phyloP scores from a whole-genome alignment of 2,113 vertebrate species.

The Catharus minimus region DNA sequence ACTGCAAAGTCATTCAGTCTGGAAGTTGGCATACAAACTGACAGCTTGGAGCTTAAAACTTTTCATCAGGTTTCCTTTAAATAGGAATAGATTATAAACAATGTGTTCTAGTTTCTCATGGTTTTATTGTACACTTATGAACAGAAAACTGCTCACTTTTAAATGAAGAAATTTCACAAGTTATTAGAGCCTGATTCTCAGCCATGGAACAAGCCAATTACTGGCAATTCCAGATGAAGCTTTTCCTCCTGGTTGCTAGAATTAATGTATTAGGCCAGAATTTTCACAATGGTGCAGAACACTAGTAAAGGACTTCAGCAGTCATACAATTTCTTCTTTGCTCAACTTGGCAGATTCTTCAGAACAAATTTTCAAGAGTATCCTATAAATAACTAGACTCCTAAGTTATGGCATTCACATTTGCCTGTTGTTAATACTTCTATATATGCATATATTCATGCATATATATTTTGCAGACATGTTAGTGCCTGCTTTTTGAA shows the following conservation, averaged over 20 bases:
- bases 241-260: not conserved
- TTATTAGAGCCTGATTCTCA: slow-evolving; percentile 20
- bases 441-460: not conserved
- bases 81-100: slow-evolving; percentile 4
- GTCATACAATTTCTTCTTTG: not conserved
- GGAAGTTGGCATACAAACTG: slow-evolving; percentile 33
- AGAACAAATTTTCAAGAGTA: not conserved
- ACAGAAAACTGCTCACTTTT: not conserved
- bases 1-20: slow-evolving; percentile 40
- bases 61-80: slow-evolving; percentile 38
- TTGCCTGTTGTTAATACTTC: not conserved
- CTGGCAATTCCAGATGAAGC: not conserved
- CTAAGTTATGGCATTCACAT: not conserved
- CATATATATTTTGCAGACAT: not conserved
- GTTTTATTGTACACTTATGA: not conserved
- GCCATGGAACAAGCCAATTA: not conserved
- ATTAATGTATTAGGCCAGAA: not conserved
- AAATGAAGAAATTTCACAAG: slow-evolving; percentile 22
- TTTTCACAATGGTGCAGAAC: not conserved
- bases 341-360: not conserved
- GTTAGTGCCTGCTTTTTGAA: slow-evolving; percentile 12
- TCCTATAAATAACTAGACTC: not conserved
- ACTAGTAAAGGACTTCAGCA: not conserved
- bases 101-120: not conserved
- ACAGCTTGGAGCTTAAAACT: slow-evolving; percentile 28